A percentile compares a stretch with the other conserved stretches of the same genome.
phyloP scores from a whole-genome alignment of 2,797 vertebrate species.

The Acestrorhynchus altus region DNA sequence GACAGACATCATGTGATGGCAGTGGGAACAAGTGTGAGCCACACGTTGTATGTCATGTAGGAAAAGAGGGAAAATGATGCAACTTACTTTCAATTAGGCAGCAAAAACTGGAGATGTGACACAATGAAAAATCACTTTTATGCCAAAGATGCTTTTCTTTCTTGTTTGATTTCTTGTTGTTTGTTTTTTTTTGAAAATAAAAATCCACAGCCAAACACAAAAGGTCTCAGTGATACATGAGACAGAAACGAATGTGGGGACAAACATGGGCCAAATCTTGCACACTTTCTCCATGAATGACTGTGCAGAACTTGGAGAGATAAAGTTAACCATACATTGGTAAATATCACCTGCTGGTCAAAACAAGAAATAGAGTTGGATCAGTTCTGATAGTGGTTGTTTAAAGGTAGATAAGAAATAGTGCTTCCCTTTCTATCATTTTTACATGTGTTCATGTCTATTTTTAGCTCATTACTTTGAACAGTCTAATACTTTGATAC shows the following conservation, averaged over 20 bases:
- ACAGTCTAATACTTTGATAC: too few species aligned
- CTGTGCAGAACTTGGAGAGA: too few species aligned
- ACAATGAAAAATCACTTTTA: neutral
- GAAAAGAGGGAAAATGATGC: conserved; percentile 19
- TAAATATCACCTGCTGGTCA: too few species aligned
- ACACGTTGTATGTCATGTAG: neutral
- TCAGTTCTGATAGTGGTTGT: too few species aligned
- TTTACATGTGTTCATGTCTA: too few species aligned
- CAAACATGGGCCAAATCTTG: too few species aligned
- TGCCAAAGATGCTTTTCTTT: neutral
- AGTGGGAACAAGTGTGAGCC: conserved; percentile 1
- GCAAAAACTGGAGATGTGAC: neutral
- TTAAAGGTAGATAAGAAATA: too few species aligned
- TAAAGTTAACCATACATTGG: too few species aligned
- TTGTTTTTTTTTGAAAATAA: neutral
- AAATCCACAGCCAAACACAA: neutral
- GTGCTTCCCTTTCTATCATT: too few species aligned
- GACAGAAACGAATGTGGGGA: neutral
- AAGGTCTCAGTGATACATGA: neutral
- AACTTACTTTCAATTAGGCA: conserved; percentile 2
- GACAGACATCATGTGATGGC: neutral
- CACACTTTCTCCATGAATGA: too few species aligned
- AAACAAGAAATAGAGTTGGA: too few species aligned
- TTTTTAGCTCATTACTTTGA: too few species aligned
- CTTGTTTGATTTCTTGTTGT: neutral